Percentiles rank a stretch among this genome's conserved stretches.
phyloP scores from a whole-genome alignment of 2,113 vertebrate genomes.

The Piaya cayana region DNA sequence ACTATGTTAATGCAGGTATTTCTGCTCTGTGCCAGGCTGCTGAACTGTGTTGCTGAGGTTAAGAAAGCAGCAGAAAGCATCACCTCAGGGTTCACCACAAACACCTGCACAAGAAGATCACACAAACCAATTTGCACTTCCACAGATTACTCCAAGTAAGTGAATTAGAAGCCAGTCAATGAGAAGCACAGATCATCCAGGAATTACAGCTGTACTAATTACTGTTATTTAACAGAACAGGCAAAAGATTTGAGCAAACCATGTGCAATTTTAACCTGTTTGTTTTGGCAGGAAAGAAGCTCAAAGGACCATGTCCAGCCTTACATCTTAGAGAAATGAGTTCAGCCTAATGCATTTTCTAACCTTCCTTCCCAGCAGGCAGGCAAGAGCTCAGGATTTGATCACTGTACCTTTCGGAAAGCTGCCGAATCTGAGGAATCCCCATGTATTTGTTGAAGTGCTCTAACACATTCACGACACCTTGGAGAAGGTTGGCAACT shows the following conservation, averaged over 20 bases:
- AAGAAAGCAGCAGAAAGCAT: neutral
- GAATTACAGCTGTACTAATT: neutral
- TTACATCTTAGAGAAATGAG: neutral
- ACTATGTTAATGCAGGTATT: fast-evolving
- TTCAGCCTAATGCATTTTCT: neutral
- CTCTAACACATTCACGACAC: slow-evolving; percentile 95
- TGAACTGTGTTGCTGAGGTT: neutral
- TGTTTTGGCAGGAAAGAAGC: neutral
- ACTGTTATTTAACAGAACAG: neutral
- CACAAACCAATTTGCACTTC: neutral
- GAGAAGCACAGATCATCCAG: neutral
- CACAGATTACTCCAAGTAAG: neutral
- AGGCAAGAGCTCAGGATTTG: neutral
- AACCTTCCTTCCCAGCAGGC: neutral
- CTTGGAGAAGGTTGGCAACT: slow-evolving; percentile 96
- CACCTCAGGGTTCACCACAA: neutral
- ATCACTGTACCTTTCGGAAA: slow-evolving; percentile 89
- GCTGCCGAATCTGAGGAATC: slow-evolving; percentile 97
- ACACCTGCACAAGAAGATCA: neutral
- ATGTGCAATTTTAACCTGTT: neutral
- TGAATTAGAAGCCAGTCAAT: neutral
- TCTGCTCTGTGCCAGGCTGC: neutral
- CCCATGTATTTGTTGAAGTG: slow-evolving; percentile 99
- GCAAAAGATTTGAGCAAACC: neutral
- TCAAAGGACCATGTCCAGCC: neutral